Base-by-base conservation (phyloP, 2,113 vertebrate genomes). In the Verasper variegatus region DNA sequence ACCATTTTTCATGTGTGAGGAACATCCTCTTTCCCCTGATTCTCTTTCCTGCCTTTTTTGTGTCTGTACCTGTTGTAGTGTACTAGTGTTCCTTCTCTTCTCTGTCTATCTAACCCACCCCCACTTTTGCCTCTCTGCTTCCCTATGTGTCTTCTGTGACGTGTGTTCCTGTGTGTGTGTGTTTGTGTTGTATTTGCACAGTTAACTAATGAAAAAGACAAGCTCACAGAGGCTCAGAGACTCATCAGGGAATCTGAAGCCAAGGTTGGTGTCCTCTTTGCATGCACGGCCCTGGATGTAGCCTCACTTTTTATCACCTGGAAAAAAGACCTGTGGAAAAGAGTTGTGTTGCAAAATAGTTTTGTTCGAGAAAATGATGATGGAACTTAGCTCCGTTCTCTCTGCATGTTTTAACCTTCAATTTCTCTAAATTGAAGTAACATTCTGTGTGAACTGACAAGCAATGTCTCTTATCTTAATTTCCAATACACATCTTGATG, bases 161-260 rank as follows among this genome's bases (percentile, higher is more conserved):
- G 40, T 71, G 55, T 77, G 70, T 71, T 61, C 17, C 71, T 81
- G 68, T 88, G 66, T 68, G 59, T 78, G 23, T 72, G 64, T 77
- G 81, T 82, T 73, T 78, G 63, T 89, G 71, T 88, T 81, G 63
- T 76, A 65, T 86, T 62, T 88, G 82, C 77, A 91, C 91, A 95
- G 93, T 94, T 95, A 92, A 91, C 89, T 92, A 90, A 89, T 90
- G 93, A 94, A 86, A 92, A 76, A 89, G 87, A 93, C 84, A 91
- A 92, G 76, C 93, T 95, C 86, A 95, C 84, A 93, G 91, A 94
- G 85, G 91, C 93, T 91, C 92, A 94, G 88, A 92, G 80, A 91
- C 89, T 93, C 87, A 79, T 93, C 92, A 77, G 89, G 76, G 92
- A 94, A 90, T 89, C 81, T 92, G 92, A 93, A 85, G 88, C 88